Percentiles rank a stretch among this genome's conserved stretches.
These are phyloP conservation scores for Xiphias gladius DNA, from an alignment of 2,113 vertebrate genomes.

Conservation along the genomic window DNA sequence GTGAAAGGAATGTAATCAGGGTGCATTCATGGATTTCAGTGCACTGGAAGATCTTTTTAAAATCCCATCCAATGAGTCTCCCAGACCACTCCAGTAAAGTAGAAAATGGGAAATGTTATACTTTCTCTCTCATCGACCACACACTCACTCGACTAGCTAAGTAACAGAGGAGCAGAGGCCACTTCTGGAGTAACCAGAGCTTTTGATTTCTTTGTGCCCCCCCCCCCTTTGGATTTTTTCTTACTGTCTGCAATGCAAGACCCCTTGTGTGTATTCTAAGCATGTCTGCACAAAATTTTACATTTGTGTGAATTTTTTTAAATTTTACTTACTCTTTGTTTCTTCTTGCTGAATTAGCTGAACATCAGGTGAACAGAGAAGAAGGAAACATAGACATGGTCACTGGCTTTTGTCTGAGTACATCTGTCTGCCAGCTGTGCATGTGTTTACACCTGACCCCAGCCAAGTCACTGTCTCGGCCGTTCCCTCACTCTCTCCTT, in stretches of 20 bases:
- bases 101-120: slow-evolving; percentile 73
- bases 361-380: slow-evolving; percentile 77
- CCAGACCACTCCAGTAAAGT: slow-evolving; percentile 64
- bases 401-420: slow-evolving; percentile 72
- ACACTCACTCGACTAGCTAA: slow-evolving; percentile 58
- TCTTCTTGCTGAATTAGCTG: slow-evolving; percentile 57
- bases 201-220: slow-evolving; percentile 45
- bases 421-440: slow-evolving; percentile 86
- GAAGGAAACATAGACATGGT: slow-evolving; percentile 74
- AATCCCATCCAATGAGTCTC: slow-evolving; percentile 61
- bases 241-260: slow-evolving; percentile 36
- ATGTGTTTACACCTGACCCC: slow-evolving; percentile 89
- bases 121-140: slow-evolving; percentile 71
- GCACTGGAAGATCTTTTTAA: slow-evolving; percentile 59
- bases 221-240: slow-evolving; percentile 14
- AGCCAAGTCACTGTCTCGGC: slow-evolving; percentile 77
- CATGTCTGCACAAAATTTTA: slow-evolving; percentile 17
- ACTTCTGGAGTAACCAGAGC: slow-evolving; percentile 60
- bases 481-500: slow-evolving; percentile 57
- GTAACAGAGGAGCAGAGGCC: slow-evolving; percentile 58
- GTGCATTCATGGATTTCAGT: slow-evolving; percentile 52
- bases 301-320: not conserved
- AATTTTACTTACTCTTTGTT: slow-evolving; percentile 7
- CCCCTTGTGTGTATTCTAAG: slow-evolving; percentile 29
- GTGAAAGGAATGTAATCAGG: slow-evolving; percentile 76